Base-by-base conservation (phyloP, 2,797 vertebrate species). In the Propithecus deckenii region DNA sequence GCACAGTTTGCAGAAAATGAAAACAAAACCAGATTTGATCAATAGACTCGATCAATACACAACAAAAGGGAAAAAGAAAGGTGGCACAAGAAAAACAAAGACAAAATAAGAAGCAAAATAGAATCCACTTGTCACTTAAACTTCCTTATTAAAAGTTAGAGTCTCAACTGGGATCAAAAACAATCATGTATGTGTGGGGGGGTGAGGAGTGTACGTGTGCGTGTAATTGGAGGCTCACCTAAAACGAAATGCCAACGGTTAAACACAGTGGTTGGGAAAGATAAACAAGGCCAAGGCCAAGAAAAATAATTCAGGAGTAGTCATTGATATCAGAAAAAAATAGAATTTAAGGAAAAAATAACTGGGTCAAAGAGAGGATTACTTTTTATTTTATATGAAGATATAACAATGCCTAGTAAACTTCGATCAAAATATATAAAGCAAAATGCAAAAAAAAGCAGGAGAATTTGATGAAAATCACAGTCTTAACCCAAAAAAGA, bases 341-440 rank as follows among this genome's bases (percentile, higher is more conserved):
- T 28, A 84, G 41, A 91, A 74, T 86, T n/a, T 74, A 43, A 91
- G 28, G 43, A 4, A 43, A 78, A 87, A 55, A 59, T 72, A 79
- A 80, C 35, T 61, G 91, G 12, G 32, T 69, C 59, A 78, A 72
- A 48, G 69, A 61, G 48, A 55, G 30, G 28, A 85, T 91, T 87
- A 20, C 41, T 57, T 78, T 72, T 43, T 61, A 50, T 81, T 76
- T 38, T 74, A 30, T 46, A n/a, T 76, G 32, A 76, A 90, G n/a
- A 25, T 50, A 8, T 75, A 85, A 55, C 11, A 38, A 10, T 86
- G 32, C 50, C 79, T 91, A 46, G 12, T 76, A 81, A 75, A 9
- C 86, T 41, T 81, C 41, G 65, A 84, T 89, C 30, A 94, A 89
- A 91, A 95, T 83, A 89, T 7, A 69, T 48, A 63, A 67, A 78